phyloP scores from a whole-genome alignment of 2,797 vertebrate species.

The Poliocrania exsul region DNA sequence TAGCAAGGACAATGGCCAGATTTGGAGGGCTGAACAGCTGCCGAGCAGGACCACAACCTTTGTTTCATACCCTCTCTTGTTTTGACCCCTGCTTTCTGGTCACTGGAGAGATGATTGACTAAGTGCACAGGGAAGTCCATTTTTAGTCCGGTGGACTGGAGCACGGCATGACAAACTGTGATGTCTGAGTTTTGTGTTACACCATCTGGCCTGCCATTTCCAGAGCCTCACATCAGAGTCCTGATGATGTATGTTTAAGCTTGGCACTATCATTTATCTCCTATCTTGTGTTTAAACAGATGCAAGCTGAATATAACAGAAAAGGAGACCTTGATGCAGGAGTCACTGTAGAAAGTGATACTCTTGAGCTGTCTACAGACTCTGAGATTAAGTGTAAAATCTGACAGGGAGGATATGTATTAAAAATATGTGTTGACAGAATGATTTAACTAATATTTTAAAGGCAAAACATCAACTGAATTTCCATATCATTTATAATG shows the following conservation, averaged over 20 bases:
- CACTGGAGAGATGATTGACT: constrained; percentile 59
- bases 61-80: constrained; percentile 29
- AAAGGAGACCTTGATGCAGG: constrained; percentile 59
- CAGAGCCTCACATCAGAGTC: constrained; percentile 63
- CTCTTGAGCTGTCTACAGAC: constrained; percentile 58
- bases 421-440: constrained; percentile 70
- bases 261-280: constrained; percentile 70
- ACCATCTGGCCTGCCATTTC: constrained; percentile 69
- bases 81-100: constrained; percentile 57
- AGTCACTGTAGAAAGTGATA: constrained; percentile 24
- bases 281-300: constrained; percentile 64
- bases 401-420: constrained; percentile 59
- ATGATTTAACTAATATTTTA: constrained; percentile 68
- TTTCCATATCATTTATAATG: constrained; percentile 51
- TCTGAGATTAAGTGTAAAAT: constrained; percentile 63
- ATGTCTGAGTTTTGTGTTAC: constrained; percentile 39
- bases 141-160: constrained; percentile 47
- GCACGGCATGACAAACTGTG: constrained; percentile 60
- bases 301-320: constrained; percentile 60
- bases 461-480: constrained; percentile 58
- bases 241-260: constrained; percentile 70
- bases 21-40: constrained; percentile 71
- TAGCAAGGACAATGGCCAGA: constrained; percentile 8
- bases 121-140: constrained; percentile 47
- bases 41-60: constrained; percentile 27